Percentiles rank a stretch among this genome's conserved stretches.
phyloP scores from a whole-genome alignment of 1,140 invertebrate genomes.

The Drosophila bifasciata region DNA sequence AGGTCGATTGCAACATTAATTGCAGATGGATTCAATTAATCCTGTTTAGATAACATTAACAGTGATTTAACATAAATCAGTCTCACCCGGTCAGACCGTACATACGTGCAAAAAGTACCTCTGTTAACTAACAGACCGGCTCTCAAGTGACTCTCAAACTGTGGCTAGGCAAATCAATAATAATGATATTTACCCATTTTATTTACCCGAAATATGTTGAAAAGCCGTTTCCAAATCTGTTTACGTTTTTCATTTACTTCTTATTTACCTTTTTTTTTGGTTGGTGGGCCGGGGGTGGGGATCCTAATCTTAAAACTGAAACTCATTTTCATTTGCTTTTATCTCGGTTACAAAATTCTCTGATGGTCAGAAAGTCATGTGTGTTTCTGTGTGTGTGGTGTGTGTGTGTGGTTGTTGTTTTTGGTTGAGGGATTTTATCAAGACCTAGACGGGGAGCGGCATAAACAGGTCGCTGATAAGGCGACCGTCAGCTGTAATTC shows the following conservation, averaged over 20 bases:
- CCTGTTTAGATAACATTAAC: constrained; percentile 14
- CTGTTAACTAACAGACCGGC: no score
- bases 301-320: constrained; percentile 33
- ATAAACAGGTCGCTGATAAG: constrained; percentile 74
- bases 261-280: constrained; percentile 9
- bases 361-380: constrained; percentile 50
- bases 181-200: constrained; percentile 31
- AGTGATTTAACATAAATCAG: no score
- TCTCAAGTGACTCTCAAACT: constrained; percentile 12
- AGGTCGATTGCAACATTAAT: constrained; percentile 52
- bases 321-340: constrained; percentile 31
- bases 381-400: constrained; percentile 19
- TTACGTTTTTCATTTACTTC: constrained; percentile 40
- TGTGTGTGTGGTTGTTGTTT: constrained; percentile 25
- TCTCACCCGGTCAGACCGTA: no score
- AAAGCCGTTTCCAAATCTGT: constrained; percentile 50
- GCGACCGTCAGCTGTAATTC: constrained; percentile 46
- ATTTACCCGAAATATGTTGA: constrained; percentile 34
- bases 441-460: constrained; percentile 39
- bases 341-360: constrained; percentile 37
- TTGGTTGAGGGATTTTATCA: constrained; percentile 51
- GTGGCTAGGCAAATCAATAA: constrained; percentile 25
- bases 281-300: no score
- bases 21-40: constrained; percentile 34
- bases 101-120: no score